phyloP scores from a whole-genome alignment of 2,888 invertebrate species.

The Pyrochroa serraticornis region DNA sequence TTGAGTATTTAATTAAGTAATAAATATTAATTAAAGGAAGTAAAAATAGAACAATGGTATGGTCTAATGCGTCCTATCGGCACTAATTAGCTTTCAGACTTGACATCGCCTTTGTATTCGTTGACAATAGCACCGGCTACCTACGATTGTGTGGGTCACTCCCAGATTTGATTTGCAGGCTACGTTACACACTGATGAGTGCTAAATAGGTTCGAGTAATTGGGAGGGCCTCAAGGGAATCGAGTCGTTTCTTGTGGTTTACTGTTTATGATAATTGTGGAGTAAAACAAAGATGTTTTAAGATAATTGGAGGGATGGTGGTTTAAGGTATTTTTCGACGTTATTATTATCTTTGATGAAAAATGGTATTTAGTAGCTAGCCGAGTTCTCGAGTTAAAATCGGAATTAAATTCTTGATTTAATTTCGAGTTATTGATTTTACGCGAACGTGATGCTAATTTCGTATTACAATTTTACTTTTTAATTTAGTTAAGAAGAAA shows the following conservation, averaged over 20 bases:
- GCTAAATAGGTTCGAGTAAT: conserved; percentile 22
- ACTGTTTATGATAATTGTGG: neutral
- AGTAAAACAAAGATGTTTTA: neutral
- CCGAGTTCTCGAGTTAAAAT: conserved; percentile 14
- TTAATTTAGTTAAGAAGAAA: conserved; percentile 19
- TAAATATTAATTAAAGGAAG: conserved; percentile 19
- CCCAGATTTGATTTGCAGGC: conserved; percentile 27
- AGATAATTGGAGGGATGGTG: neutral
- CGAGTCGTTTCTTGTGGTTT: neutral
- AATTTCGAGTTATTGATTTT: conserved; percentile 23
- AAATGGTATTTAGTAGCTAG: conserved; percentile 13
- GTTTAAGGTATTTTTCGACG: neutral
- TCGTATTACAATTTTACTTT: conserved; percentile 16
- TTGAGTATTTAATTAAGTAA: conserved; percentile 9
- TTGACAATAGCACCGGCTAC: conserved; percentile 13
- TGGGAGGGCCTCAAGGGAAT: conserved; percentile 1
- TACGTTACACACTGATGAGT: conserved; percentile 25
- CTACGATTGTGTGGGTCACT: conserved; percentile 24
- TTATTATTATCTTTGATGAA: conserved; percentile 13
- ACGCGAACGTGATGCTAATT: conserved; percentile 11
- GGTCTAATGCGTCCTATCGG: conserved; percentile 19
- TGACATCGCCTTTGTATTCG: conserved; percentile 23
- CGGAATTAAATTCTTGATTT: conserved; percentile 24
- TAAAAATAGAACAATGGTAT: conserved; percentile 15
- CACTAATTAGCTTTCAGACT: conserved; percentile 23